Evolutionary conservation across 2,888 invertebrate species (phyloP).

Genomic region (Ormyrus nitidulus): DNA sequence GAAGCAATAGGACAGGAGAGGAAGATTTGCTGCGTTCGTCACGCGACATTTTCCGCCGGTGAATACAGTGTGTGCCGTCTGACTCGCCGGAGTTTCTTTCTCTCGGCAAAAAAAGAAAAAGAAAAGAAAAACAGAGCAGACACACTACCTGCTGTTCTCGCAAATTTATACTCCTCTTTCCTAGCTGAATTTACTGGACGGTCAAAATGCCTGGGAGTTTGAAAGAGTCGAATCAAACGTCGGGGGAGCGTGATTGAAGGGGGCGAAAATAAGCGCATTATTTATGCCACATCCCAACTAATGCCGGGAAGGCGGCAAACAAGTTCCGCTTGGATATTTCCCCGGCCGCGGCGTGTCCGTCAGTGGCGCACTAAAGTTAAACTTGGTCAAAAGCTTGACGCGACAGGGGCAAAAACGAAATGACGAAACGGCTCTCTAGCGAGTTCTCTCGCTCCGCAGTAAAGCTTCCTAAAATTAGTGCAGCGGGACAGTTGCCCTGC

Average conservation of each 20-base stretch:
- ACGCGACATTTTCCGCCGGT: constrained; percentile 59
- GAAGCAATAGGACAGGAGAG: constrained; percentile 51
- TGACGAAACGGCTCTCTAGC: constrained; percentile 12
- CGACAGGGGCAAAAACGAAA: constrained; percentile 31
- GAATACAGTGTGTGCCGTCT: constrained; percentile 42
- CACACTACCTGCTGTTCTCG: constrained; percentile 34
- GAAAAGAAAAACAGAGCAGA: background rate
- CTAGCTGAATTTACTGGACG: no score
- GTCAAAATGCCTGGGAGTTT: no score
- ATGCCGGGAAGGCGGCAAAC: no score
- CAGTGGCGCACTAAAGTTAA: constrained; percentile 30
- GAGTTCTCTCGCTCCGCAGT: background rate
- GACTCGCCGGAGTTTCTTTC: constrained; percentile 11
- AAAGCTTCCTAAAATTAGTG: constrained; percentile 55
- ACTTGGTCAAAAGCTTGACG: constrained; percentile 36
- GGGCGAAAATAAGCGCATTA: no score
- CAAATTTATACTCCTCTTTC: constrained; percentile 43
- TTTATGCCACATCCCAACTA: no score
- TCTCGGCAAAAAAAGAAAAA: constrained; percentile 1
- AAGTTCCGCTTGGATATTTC: no score
- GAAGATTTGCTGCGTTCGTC: constrained; percentile 62
- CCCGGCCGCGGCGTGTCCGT: background rate
- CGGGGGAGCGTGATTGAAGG: no score
- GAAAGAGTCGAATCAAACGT: no score
- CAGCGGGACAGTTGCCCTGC: constrained; percentile 28